Evolutionary conservation across 2,888 invertebrate genomes (phyloP), one percentile per base, ranked within the genome.

Genomic region (Deilephila elpenor): DNA sequence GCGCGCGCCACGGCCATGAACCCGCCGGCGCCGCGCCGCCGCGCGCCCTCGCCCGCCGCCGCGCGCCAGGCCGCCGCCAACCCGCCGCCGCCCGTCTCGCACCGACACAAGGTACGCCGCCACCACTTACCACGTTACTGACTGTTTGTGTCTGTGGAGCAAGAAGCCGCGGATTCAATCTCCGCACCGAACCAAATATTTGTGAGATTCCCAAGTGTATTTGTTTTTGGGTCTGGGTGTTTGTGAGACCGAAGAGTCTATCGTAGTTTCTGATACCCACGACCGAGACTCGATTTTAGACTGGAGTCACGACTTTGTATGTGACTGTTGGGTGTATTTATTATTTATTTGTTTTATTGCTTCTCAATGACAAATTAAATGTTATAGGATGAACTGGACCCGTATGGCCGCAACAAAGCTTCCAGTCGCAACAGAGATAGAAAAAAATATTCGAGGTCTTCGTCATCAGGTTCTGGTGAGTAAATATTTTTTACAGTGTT

Each of bases 1-100:
- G 96, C 96, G 81, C 95, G 97, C 70, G 96, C 96, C 6, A 96
- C 96, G 74, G 92, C 96, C 76, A 97, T 97, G 97, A 97, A 97
- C 91, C 97, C 97, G 76, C 97, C 97, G 20, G 97, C 97, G 77
- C 97, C 97, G 75, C 94, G 96, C 56, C 92, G 95, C 60, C 93
- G 93, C 74, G 92, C 93, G 70, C 89, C 93, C 77, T 93, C 95
- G 67, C 93, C 94, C 75, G 88, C 90, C 74, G 92, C 93, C 83
- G 89, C 94, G 73, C 82, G 95, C 0, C 96, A 92, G 75, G 95
- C 95, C 73, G 94, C 96, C 56, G 96, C 95, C 85, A 96, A 94
- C 95, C 96, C 84, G 78, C 95, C 95, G 75, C 93, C 96, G 73
- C 96, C 93, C 70, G 85, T 89, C 83, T 91, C 87, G 83, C 95